phyloP scores from a whole-genome alignment of 2,113 vertebrate species.

The Rafetus swinhoei region DNA sequence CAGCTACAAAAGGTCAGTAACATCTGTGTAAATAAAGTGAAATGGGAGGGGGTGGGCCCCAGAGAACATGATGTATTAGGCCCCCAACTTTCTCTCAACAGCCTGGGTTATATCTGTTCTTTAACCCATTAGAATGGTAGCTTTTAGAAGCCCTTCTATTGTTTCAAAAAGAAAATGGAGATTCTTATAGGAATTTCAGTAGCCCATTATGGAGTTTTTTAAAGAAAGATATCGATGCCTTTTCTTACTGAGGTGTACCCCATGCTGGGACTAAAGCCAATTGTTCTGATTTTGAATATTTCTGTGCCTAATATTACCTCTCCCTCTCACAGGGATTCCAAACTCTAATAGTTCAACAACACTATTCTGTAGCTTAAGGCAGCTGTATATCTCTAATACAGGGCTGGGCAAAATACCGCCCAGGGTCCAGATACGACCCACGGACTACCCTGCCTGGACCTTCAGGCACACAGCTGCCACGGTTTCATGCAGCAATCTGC shows the following conservation, averaged over 20 bases:
- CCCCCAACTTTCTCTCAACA: not conserved
- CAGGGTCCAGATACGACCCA: too few relatives aligned
- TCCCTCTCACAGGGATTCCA: not conserved
- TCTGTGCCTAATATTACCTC: accelerated
- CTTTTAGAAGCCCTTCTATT: not conserved
- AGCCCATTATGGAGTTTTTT: not conserved
- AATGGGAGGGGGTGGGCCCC: not conserved
- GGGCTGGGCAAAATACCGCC: too few relatives aligned
- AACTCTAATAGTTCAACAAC: not conserved
- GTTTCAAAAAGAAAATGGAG: not conserved
- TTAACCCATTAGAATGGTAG: not conserved
- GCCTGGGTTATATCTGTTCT: not conserved
- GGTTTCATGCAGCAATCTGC: too few relatives aligned
- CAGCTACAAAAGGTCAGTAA: not conserved
- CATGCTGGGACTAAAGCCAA: not conserved
- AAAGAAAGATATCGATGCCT: not conserved
- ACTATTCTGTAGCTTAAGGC: not conserved
- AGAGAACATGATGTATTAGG: not conserved
- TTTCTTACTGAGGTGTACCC: not conserved
- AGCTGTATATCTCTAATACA: not conserved
- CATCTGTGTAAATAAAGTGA: not conserved
- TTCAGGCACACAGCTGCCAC: too few relatives aligned
- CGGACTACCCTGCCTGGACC: too few relatives aligned
- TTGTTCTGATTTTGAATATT: not conserved
- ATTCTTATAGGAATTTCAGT: not conserved